phyloP scores from a whole-genome alignment of 2,888 invertebrate genomes.

The Megalurothrips usitatus region DNA sequence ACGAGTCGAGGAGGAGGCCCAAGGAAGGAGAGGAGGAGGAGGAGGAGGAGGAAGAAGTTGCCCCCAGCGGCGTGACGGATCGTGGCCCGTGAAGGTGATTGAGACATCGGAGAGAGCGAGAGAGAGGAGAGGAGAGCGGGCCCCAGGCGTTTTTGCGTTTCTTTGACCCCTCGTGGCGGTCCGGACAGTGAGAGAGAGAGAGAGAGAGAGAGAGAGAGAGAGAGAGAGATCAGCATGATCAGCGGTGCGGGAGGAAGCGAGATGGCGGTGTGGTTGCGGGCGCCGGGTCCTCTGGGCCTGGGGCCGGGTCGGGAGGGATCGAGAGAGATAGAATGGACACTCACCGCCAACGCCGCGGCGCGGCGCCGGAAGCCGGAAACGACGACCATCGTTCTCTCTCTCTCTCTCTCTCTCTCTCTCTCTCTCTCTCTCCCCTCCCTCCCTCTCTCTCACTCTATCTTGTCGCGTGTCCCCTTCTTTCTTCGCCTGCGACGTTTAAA shows the following conservation, averaged over 20 bases:
- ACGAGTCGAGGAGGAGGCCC: not conserved
- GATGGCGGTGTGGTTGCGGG: not conserved
- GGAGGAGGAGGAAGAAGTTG: not conserved
- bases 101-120: not conserved
- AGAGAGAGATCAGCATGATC: too few relatives aligned
- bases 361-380: not conserved
- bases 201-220: not conserved
- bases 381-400: conserved; percentile 2
- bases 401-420: not conserved
- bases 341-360: not conserved
- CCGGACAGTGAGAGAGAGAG: not conserved
- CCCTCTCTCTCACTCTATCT: not conserved
- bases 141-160: not conserved
- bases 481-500: not conserved
- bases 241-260: not conserved
- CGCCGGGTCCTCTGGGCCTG: too few relatives aligned
- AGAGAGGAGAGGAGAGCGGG: not conserved
- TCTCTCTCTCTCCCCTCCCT: not conserved
- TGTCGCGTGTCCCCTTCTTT: not conserved
- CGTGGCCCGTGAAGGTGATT: conserved; percentile 7
- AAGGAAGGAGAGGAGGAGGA: not conserved
- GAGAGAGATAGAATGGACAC: not conserved
- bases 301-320: not conserved
- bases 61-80: not conserved
- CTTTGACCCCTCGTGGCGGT: not conserved